Conservation (phyloP, 1,140 invertebrate genomes). For the Ceratina japonica region DNA sequence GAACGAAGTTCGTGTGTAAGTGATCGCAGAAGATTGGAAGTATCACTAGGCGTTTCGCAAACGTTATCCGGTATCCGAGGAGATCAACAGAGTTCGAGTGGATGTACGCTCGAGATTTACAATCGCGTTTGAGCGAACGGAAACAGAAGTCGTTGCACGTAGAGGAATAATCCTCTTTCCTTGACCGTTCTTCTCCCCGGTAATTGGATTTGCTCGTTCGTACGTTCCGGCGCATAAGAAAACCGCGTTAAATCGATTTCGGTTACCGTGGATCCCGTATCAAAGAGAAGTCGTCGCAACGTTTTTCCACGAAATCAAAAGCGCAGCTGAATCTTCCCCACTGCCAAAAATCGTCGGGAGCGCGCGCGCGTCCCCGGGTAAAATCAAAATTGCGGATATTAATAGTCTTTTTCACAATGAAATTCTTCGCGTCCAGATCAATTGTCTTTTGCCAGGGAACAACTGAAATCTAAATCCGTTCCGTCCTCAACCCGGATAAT, state of each 20-base stretch:
- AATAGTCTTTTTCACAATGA: too few species aligned
- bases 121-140: slow-evolving; percentile 22
- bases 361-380: too few species aligned
- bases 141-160: slow-evolving; percentile 52
- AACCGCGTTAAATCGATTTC: slow-evolving; percentile 52
- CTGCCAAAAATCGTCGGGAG: slow-evolving; percentile 14
- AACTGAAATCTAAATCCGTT: too few species aligned
- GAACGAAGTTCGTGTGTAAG: too few species aligned
- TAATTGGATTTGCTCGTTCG: slow-evolving; percentile 56
- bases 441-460: too few species aligned
- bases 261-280: slow-evolving; percentile 19
- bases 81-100: not conserved
- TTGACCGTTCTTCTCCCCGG: slow-evolving; percentile 54
- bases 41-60: too few species aligned
- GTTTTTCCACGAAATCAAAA: not conserved
- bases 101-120: slow-evolving; percentile 33
- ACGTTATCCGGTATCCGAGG: not conserved
- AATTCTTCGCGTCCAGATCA: too few species aligned
- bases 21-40: too few species aligned
- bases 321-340: not conserved
- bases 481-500: too few species aligned
- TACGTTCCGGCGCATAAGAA: slow-evolving; percentile 51
- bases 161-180: slow-evolving; percentile 57
- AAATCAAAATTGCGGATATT: too few species aligned
- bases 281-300: slow-evolving; percentile 1